Conservation (phyloP, 2,797 vertebrate genomes). For the Limosa lapponica region DNA sequence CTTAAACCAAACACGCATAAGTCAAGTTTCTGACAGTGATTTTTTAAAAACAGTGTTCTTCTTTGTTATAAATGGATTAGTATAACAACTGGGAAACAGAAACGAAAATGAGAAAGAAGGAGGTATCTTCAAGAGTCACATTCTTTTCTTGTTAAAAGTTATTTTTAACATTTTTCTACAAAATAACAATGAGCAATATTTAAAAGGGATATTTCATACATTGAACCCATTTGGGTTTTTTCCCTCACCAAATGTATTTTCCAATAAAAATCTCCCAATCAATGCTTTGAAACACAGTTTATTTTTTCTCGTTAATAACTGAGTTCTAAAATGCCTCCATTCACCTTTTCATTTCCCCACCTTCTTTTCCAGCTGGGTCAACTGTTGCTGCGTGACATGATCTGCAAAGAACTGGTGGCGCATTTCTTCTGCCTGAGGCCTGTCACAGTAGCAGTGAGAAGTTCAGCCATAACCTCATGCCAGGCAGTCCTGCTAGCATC, state of each 20-base stretch:
- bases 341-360: neutral
- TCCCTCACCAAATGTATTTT: neutral
- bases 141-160: neutral
- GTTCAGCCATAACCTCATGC: neutral
- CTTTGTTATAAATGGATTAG: neutral
- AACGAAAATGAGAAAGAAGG: neutral
- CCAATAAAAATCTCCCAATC: neutral
- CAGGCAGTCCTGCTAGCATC: neutral
- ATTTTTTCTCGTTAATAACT: neutral
- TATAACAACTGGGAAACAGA: neutral
- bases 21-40: neutral
- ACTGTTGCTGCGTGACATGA: neutral
- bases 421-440: neutral
- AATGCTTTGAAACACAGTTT: neutral
- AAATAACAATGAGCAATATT: neutral
- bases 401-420: neutral
- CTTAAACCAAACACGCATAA: neutral
- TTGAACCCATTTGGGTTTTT: rapidly evolving
- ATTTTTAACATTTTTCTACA: neutral
- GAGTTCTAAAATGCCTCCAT: neutral
- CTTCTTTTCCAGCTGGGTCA: neutral
- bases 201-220: neutral
- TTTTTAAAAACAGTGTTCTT: neutral
- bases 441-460: neutral
- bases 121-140: neutral